A percentile compares a stretch with the other conserved stretches of the same genome.
These are phyloP conservation scores for Heliconius hewitsoni DNA, from an alignment of 1,140 invertebrate species.

Conservation along the genomic window DNA sequence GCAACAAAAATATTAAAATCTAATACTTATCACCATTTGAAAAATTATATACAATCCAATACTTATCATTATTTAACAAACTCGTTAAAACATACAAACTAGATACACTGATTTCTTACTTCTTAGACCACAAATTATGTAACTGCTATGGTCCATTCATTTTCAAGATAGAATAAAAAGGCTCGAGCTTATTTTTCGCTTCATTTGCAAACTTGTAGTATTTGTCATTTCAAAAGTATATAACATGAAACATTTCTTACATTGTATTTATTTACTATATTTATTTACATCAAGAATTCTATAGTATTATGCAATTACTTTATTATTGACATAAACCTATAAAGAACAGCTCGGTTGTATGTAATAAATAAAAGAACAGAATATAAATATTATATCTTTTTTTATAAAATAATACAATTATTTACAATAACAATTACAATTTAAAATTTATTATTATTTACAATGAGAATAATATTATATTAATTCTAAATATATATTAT, in stretches of 20 bases:
- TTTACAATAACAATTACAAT: too few relatives aligned
- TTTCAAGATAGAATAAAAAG: slow-evolving; percentile 59
- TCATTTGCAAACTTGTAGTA: slow-evolving; percentile 48
- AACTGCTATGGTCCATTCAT: slow-evolving; percentile 55
- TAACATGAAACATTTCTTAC: slow-evolving; percentile 31
- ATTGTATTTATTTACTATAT: slow-evolving; percentile 25
- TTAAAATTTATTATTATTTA: too few relatives aligned
- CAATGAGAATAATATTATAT: too few relatives aligned
- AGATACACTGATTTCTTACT: neutral
- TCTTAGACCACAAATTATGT: slow-evolving; percentile 46
- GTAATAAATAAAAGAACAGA: neutral
- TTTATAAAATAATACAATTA: too few relatives aligned
- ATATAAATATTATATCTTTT: neutral
- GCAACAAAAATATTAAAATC: too few relatives aligned
- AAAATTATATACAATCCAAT: too few relatives aligned
- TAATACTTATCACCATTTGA: too few relatives aligned
- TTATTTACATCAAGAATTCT: neutral
- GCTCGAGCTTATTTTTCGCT: slow-evolving; percentile 50
- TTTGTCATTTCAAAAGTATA: slow-evolving; percentile 45
- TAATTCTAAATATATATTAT: too few relatives aligned
- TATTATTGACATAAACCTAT: neutral
- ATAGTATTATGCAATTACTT: neutral
- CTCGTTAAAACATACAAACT: neutral
- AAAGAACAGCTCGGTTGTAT: neutral
- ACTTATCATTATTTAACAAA: too few relatives aligned